Conservation (phyloP, 2,888 invertebrate genomes). For the Acheta domesticus region DNA sequence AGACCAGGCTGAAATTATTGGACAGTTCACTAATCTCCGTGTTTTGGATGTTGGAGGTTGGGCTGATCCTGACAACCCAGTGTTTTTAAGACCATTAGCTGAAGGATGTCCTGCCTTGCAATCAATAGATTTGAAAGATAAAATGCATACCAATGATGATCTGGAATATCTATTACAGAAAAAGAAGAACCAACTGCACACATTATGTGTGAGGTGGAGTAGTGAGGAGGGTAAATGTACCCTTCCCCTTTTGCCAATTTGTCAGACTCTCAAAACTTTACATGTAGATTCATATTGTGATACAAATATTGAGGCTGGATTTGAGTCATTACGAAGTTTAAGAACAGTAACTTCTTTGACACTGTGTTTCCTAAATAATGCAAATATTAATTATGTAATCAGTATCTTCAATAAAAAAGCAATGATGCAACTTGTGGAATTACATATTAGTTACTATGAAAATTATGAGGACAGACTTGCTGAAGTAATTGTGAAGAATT, state of each 20-base stretch:
- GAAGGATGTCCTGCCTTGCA: slow-evolving; percentile 23
- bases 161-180: slow-evolving; percentile 18
- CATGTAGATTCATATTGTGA: slow-evolving; percentile 9
- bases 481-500: slow-evolving; percentile 21
- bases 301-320: not conserved
- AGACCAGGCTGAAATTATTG: not conserved
- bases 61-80: not conserved
- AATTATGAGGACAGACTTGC: not conserved
- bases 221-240: slow-evolving; percentile 18
- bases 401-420: slow-evolving; percentile 18
- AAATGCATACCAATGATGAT: not conserved
- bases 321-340: not conserved
- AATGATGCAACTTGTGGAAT: slow-evolving; percentile 18
- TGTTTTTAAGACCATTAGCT: not conserved
- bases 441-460: slow-evolving; percentile 18
- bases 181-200: slow-evolving; percentile 11
- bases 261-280: not conserved
- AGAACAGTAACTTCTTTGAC: not conserved
- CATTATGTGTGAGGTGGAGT: not conserved
- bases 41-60: not conserved
- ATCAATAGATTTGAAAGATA: not conserved
- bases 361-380: slow-evolving; percentile 1
- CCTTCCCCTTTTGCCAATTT: not conserved
- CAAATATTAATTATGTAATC: slow-evolving; percentile 1
- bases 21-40: slow-evolving; percentile 3